These are phyloP conservation scores for Hymenochirus boettgeri DNA, from an alignment of 2,113 vertebrate species.

Conservation along the genomic window DNA sequence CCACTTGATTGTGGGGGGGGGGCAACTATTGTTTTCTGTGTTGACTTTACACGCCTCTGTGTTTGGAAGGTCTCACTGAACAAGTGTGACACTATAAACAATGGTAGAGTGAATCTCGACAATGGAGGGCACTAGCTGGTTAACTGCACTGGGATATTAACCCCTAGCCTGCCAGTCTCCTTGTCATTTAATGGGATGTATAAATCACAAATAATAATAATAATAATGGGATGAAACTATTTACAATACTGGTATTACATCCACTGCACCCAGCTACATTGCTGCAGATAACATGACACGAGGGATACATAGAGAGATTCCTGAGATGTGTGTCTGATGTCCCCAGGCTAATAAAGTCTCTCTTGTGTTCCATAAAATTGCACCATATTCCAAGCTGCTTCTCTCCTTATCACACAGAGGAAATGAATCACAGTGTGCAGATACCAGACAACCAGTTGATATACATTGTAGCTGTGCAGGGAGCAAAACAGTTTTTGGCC, in stretches of 20 bases:
- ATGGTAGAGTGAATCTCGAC: neutral
- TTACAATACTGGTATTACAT: too few species aligned
- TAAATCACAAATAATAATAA: too few species aligned
- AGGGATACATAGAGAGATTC: neutral
- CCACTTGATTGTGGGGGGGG: neutral
- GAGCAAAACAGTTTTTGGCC: too few species aligned
- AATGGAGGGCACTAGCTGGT: neutral
- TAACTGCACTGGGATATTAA: neutral
- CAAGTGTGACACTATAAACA: constrained; percentile 1
- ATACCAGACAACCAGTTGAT: constrained; percentile 1
- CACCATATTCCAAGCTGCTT: neutral
- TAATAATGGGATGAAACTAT: too few species aligned
- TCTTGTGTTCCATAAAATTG: neutral
- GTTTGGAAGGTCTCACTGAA: neutral
- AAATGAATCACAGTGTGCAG: neutral
- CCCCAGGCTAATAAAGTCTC: neutral
- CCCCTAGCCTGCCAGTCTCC: constrained; percentile 5
- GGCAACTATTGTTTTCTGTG: neutral
- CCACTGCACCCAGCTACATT: too few species aligned
- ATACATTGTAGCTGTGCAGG: neutral
- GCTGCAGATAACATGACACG: too few species aligned
- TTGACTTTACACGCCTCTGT: constrained; percentile 8
- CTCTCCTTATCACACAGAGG: neutral
- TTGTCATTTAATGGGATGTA: too few species aligned
- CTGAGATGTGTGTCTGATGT: constrained; percentile 1